Evolutionary conservation across 2,113 vertebrate genomes (phyloP).

Genomic region (Thalassarche chlororhynchos): DNA sequence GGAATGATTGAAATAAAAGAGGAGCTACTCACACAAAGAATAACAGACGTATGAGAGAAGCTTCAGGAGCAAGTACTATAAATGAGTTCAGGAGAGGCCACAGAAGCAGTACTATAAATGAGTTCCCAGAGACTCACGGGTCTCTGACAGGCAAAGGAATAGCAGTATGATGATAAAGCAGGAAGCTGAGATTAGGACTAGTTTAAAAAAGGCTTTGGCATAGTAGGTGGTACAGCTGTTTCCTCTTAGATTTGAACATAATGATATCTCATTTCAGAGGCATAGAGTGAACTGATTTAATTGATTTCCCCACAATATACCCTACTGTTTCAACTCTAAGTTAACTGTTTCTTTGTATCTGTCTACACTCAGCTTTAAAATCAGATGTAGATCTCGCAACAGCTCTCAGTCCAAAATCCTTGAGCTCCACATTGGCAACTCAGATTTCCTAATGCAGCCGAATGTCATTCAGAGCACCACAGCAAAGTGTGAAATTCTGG

Average conservation of each 20-base stretch:
- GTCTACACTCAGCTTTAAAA: neutral
- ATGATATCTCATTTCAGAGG: neutral
- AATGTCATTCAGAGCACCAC: neutral
- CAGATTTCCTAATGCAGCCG: neutral
- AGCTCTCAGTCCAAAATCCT: neutral
- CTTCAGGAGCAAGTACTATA: constrained; percentile 57
- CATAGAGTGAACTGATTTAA: neutral
- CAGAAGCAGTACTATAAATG: constrained; percentile 54
- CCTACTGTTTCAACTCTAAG: neutral
- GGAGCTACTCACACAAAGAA: constrained; percentile 63
- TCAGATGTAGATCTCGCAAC: neutral
- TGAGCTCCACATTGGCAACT: neutral
- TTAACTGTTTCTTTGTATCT: neutral
- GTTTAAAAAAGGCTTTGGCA: constrained; percentile 18
- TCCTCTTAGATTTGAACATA: neutral
- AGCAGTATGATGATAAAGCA: constrained; percentile 73
- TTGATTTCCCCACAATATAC: neutral
- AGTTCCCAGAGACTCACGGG: neutral
- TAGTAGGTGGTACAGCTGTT: neutral
- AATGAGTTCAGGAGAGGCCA: constrained; percentile 66
- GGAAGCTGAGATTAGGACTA: constrained; percentile 68
- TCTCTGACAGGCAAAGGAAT: constrained; percentile 41
- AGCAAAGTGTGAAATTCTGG: neutral
- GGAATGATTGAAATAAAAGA: constrained; percentile 60
- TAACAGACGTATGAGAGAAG: constrained; percentile 67